phyloP scores from a whole-genome alignment of 2,888 invertebrate species.

The Choreutis nemorana region DNA sequence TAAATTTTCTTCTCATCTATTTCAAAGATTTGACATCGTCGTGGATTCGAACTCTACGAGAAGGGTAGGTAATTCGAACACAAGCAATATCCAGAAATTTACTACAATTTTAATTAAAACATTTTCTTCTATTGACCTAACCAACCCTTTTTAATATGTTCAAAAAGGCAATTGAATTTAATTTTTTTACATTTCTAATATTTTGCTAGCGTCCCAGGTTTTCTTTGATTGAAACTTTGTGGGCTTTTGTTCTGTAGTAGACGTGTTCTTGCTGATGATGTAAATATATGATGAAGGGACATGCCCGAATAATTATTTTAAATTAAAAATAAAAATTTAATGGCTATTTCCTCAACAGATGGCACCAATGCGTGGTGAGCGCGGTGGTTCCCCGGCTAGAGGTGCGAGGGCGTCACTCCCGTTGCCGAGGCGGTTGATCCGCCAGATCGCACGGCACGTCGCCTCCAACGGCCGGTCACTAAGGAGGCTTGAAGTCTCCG shows the following conservation, averaged over 20 bases:
- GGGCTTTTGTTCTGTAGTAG: no score
- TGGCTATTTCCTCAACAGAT: slow-evolving; percentile 24
- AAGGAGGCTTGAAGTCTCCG: slow-evolving; percentile 56
- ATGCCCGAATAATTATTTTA: slow-evolving; percentile 1
- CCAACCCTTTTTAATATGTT: no score
- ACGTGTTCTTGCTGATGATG: neutral
- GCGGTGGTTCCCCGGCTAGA: slow-evolving; percentile 53
- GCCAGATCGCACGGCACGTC: slow-evolving; percentile 59
- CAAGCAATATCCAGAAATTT: no score
- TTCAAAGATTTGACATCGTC: no score
- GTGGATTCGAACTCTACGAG: no score
- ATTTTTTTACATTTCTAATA: neutral
- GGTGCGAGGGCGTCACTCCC: slow-evolving; percentile 59
- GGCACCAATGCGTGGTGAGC: slow-evolving; percentile 63
- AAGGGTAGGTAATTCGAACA: no score
- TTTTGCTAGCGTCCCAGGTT: neutral
- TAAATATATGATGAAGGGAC: slow-evolving; percentile 1
- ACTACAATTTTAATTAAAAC: no score
- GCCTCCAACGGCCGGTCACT: slow-evolving; percentile 60
- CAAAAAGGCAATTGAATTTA: no score
- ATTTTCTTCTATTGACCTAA: no score
- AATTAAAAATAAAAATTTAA: slow-evolving; percentile 1
- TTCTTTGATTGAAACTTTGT: neutral
- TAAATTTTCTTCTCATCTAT: no score
- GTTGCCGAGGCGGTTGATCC: slow-evolving; percentile 52